Base-by-base conservation (phyloP, 2,888 invertebrate genomes). In the Acronicta aceris region DNA sequence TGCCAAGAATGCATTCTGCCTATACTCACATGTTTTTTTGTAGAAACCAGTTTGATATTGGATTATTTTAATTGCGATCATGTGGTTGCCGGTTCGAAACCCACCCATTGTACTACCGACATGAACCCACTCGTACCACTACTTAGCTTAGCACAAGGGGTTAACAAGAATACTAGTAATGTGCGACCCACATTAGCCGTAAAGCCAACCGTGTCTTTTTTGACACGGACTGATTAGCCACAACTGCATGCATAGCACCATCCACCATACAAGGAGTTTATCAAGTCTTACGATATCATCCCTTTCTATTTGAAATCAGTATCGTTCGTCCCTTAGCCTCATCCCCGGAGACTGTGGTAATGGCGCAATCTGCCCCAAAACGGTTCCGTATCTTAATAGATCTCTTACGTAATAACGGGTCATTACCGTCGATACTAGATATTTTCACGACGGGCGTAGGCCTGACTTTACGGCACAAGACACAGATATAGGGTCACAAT, bases 341-440 rank as follows among this genome's bases (percentile, higher is more conserved):
- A 8, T 54, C 78, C 59, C 48, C 2, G 12, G 66, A 59, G 65
- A 61, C 13, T 17, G 10, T 42, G 25, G 49, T 42, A 63, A 65
- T 12, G 15, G 42, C 36, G 15, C 50, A 55, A 59, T 65, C 51
- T 67, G 51, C 69, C 77, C 76, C 56, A 69, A 76, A 74, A 58
- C 10, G 33, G 48, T 0, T 10, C 15, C 33, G n/a, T 73, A 77
- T 77, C 78, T 56, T 49, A 77, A 77, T 77, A 41, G 71, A 73
- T 68, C 61, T 47, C 60, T 53, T 36, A 36, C 52, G 61, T 65
- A 66, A 62, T 57, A 64, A 45, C 27, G n/a, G 40, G 21, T 21
- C 57, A 59, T 63, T 63, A 54, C 48, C 45, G 13, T 21, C 6
- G 16, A 49, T n/a, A n/a, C n/a, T n/a, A n/a, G n/a, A n/a, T 65